These are phyloP conservation scores for Drosophila repletoides DNA, from an alignment of 1,140 invertebrate genomes.

Conservation along the genomic window DNA sequence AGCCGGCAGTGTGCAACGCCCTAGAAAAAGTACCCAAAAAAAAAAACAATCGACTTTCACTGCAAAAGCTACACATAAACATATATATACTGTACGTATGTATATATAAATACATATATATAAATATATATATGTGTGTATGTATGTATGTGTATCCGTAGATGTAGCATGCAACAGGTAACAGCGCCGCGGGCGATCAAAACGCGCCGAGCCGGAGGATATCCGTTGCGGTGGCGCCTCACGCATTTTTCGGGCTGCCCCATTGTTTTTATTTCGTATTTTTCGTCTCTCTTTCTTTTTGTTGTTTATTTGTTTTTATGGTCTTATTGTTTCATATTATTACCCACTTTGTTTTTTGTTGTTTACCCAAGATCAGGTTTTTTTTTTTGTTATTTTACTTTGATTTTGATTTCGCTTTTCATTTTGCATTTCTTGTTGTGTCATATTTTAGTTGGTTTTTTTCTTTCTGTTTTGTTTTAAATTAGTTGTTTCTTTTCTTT, in stretches of 20 bases:
- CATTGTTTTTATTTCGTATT: conserved; percentile 41
- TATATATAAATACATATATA: background rate
- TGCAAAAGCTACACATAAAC: conserved; percentile 35
- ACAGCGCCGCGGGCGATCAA: conserved; percentile 29
- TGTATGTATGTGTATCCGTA: conserved; percentile 26
- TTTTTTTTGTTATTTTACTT: conserved; percentile 23
- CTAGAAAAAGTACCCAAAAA: conserved; percentile 19
- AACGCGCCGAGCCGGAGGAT: conserved; percentile 47
- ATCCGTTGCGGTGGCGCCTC: conserved; percentile 48
- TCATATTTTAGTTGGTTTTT: conserved; percentile 48
- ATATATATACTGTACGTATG: background rate
- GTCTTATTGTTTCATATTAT: conserved; percentile 41
- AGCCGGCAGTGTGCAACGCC: conserved; percentile 16
- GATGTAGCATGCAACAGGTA: conserved; percentile 46
- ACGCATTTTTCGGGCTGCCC: conserved; percentile 33
- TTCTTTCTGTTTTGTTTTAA: conserved; percentile 35
- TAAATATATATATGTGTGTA: background rate
- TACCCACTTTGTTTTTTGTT: conserved; percentile 59
- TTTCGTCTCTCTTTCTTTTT: conserved; percentile 15
- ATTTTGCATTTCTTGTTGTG: conserved; percentile 66
- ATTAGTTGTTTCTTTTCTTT: conserved; percentile 37
- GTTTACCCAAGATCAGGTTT: conserved; percentile 33
- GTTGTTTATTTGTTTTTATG: conserved; percentile 23
- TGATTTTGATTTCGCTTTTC: conserved; percentile 66
- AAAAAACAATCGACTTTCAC: conserved; percentile 40